Conservation (phyloP, 23 tunicate genomes). For the Ciona savignyi region DNA sequence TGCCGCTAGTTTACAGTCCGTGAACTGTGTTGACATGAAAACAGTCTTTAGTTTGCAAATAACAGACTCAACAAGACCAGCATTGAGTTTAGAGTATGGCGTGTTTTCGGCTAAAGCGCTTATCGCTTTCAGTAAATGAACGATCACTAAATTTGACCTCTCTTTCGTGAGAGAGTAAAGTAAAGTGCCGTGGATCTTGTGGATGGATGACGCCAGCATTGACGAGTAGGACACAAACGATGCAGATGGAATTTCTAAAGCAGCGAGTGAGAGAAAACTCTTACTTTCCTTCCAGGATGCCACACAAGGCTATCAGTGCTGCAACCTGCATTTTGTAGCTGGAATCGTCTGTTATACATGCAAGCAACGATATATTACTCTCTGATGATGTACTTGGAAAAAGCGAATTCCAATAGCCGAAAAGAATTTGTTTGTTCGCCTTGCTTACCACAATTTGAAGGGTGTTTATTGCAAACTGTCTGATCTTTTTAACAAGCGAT, state of each 20-base stretch:
- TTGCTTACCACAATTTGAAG: conserved; percentile 36
- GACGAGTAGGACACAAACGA: conserved; percentile 72
- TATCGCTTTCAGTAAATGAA: conserved; percentile 48
- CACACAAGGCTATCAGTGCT: conserved; percentile 51
- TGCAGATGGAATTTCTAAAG: conserved; percentile 31
- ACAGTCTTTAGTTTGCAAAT: conserved; percentile 14
- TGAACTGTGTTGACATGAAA: conserved; percentile 11
- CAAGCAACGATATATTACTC: conserved; percentile 34
- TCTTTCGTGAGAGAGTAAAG: conserved; percentile 35
- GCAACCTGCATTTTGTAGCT: conserved; percentile 59
- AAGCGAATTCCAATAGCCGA: conserved; percentile 78
- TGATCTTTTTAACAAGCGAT: conserved; percentile 44
- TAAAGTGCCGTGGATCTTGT: conserved; percentile 42
- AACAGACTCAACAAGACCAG: conserved; percentile 37
- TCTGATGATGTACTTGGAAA: conserved; percentile 21
- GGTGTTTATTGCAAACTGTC: conserved; percentile 51
- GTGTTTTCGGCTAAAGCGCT: conserved; percentile 46
- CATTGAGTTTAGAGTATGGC: conserved; percentile 58
- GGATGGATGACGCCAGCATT: conserved; percentile 46
- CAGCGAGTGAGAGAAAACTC: conserved; percentile 35
- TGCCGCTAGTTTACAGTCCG: conserved; percentile 31
- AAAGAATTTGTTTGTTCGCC: conserved; percentile 58
- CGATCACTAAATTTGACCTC: conserved; percentile 29
- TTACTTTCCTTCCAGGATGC: conserved; percentile 76
- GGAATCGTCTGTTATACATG: conserved; percentile 57